phyloP scores from a whole-genome alignment of 2,797 vertebrate genomes.

The Halcyon badia region DNA sequence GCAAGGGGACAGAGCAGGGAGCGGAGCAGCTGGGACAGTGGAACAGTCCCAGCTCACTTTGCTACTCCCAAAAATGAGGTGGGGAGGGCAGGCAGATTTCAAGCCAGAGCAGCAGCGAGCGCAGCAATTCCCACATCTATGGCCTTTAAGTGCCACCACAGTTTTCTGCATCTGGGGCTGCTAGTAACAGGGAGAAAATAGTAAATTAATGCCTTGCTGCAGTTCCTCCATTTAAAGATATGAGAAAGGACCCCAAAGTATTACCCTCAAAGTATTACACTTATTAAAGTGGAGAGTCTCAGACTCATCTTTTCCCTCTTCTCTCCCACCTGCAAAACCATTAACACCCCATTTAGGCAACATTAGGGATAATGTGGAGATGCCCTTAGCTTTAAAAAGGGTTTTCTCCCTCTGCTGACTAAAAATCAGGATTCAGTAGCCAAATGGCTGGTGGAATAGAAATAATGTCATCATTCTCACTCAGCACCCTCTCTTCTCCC shows the following conservation, averaged over 20 bases:
- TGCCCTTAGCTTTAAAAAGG: neutral
- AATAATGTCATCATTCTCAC: neutral
- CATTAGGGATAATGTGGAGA: neutral
- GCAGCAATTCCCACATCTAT: neutral
- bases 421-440: neutral
- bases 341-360: neutral
- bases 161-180: neutral
- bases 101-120: rapidly evolving
- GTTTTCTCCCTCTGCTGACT: neutral
- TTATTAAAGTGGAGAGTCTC: neutral
- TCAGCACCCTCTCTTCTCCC: neutral
- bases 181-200: neutral
- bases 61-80: rapidly evolving
- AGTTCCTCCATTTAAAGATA: neutral
- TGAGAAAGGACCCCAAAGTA: neutral
- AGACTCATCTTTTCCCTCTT: neutral
- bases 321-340: neutral
- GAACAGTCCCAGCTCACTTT: neutral
- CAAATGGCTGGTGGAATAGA: neutral
- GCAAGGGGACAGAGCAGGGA: neutral
- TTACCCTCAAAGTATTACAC: too few relatives aligned
- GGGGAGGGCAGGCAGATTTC: neutral
- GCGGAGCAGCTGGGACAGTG: neutral
- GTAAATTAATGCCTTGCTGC: neutral
- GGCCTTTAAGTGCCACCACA: neutral